These are phyloP conservation scores for Odobenus rosmarus DNA, from an alignment of 2,113 vertebrate genomes.

Conservation along the genomic window DNA sequence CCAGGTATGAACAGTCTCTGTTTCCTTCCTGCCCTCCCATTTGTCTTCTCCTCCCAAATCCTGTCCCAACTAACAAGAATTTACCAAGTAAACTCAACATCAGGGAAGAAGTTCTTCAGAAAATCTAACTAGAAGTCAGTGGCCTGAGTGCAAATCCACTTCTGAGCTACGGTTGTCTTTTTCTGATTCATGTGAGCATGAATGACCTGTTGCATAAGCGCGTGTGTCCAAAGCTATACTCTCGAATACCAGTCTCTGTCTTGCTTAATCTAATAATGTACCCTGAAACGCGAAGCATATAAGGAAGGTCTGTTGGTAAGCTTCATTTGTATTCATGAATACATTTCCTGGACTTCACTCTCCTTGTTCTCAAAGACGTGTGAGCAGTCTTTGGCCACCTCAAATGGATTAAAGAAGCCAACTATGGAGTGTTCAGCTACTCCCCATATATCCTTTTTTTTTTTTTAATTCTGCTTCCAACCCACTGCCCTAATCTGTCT, in stretches of 20 bases:
- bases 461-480: neutral
- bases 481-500: slow-evolving; percentile 40
- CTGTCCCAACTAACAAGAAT: neutral
- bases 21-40: neutral
- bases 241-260: neutral
- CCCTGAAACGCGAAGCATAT: neutral
- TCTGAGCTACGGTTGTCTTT: neutral
- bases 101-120: neutral
- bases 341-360: neutral
- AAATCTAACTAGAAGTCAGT: neutral
- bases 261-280: neutral
- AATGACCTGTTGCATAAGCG: neutral
- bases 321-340: neutral
- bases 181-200: neutral
- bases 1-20: neutral
- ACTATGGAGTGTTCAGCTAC: neutral
- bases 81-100: neutral
- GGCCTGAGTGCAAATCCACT: neutral
- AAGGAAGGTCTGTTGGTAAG: neutral
- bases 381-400: neutral
- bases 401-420: neutral
- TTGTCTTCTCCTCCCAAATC: neutral
- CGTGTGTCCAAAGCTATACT: no score
- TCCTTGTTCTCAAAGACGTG: neutral
- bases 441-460: neutral